phyloP scores from a whole-genome alignment of 2,888 invertebrate genomes.

The Drosophila nigricruria region DNA sequence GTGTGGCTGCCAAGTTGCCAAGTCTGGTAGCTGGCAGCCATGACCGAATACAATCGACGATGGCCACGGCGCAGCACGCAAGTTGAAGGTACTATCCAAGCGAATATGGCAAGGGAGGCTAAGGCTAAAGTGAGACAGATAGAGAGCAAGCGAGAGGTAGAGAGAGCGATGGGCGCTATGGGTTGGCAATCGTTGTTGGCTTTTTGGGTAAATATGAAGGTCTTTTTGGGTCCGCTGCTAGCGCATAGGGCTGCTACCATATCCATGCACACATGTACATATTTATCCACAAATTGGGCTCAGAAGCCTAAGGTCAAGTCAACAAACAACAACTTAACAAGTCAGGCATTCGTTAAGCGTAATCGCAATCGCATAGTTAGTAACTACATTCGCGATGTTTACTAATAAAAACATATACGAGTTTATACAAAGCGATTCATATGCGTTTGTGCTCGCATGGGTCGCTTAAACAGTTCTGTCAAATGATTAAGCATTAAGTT shows the following conservation, averaged over 20 bases:
- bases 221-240: constrained; percentile 40
- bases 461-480: constrained; percentile 33
- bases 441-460: constrained; percentile 22
- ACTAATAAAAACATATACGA: constrained; percentile 59
- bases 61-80: constrained; percentile 65
- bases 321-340: constrained; percentile 48
- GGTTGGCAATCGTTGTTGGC: constrained; percentile 57
- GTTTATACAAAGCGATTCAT: constrained; percentile 56
- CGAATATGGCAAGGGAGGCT: constrained; percentile 20
- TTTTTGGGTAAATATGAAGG: constrained; percentile 68
- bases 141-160: neutral
- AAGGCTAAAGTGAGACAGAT: constrained; percentile 4
- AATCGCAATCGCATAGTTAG: constrained; percentile 74
- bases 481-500: neutral
- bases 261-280: constrained; percentile 31
- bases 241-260: constrained; percentile 31
- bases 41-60: constrained; percentile 73
- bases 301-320: constrained; percentile 74
- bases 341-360: constrained; percentile 36
- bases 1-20: constrained; percentile 31
- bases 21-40: constrained; percentile 65
- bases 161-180: constrained; percentile 6
- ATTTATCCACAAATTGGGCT: constrained; percentile 70
- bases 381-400: constrained; percentile 72
- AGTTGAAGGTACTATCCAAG: constrained; percentile 63